Evolutionary conservation across 2,797 vertebrate genomes (phyloP).

Genomic region (Nyctalus aviator): DNA sequence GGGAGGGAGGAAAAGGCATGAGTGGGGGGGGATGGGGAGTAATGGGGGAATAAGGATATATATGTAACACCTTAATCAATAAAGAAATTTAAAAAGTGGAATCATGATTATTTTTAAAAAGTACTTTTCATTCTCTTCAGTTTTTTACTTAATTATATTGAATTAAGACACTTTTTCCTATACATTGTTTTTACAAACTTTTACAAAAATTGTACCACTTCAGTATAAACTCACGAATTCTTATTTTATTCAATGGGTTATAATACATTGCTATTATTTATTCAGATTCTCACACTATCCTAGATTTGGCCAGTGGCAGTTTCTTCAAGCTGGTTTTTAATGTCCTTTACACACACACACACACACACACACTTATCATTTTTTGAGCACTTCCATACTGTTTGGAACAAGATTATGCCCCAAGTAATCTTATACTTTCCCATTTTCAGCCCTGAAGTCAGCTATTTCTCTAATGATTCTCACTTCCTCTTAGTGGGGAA

Average conservation of each 20-base stretch:
- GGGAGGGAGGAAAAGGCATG: no score
- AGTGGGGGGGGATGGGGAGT: no score
- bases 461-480: background rate
- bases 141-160: background rate
- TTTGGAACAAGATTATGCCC: background rate
- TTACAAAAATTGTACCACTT: background rate
- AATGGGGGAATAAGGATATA: no score
- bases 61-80: no score
- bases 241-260: background rate
- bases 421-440: background rate
- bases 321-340: background rate
- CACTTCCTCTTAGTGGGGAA: background rate
- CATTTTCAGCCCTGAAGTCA: background rate
- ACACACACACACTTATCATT: background rate
- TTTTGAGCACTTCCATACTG: background rate
- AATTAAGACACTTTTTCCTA: background rate
- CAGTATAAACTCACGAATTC: background rate
- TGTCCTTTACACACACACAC: background rate
- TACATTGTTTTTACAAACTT: background rate
- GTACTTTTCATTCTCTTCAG: background rate
- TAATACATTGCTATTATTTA: constrained; percentile 15
- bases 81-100: no score
- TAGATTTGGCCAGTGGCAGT: background rate
- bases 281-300: background rate
- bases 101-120: background rate